Conservation (phyloP, 1,140 invertebrate species). For the Drosophila serrata region DNA sequence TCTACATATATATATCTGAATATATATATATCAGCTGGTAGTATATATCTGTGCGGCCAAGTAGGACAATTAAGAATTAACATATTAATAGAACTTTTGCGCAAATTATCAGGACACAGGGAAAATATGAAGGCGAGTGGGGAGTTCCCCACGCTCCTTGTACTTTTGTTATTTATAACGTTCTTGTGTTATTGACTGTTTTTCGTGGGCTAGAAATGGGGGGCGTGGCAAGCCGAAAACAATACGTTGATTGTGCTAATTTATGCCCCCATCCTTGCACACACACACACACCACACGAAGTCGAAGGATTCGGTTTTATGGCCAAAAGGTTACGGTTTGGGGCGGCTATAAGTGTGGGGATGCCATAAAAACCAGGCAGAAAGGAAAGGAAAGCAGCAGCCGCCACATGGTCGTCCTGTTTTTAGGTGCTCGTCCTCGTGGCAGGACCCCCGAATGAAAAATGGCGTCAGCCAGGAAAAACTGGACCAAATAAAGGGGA, state of each 20-base stretch:
- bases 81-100: constrained; percentile 83
- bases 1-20: not conserved
- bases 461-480: constrained; percentile 69
- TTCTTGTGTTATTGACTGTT: constrained; percentile 79
- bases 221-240: constrained; percentile 70
- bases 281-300: constrained; percentile 2
- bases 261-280: constrained; percentile 60
- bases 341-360: constrained; percentile 7
- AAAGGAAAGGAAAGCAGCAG: constrained; percentile 7
- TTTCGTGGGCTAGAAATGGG: constrained; percentile 10
- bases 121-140: constrained; percentile 60
- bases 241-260: constrained; percentile 84
- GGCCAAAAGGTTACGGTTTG: constrained; percentile 72
- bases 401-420: constrained; percentile 69
- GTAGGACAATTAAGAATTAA: constrained; percentile 82
- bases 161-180: constrained; percentile 83
- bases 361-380: constrained; percentile 77
- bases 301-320: constrained; percentile 71
- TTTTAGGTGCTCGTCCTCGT: constrained; percentile 65
- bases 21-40: not conserved
- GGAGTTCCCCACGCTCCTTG: not conserved
- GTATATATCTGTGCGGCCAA: constrained; percentile 25
- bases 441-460: constrained; percentile 58
- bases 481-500: constrained; percentile 39
- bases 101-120: constrained; percentile 73